These are phyloP conservation scores for Mormyrus lacerda DNA, from an alignment of 2,113 vertebrate species.

Conservation along the genomic window DNA sequence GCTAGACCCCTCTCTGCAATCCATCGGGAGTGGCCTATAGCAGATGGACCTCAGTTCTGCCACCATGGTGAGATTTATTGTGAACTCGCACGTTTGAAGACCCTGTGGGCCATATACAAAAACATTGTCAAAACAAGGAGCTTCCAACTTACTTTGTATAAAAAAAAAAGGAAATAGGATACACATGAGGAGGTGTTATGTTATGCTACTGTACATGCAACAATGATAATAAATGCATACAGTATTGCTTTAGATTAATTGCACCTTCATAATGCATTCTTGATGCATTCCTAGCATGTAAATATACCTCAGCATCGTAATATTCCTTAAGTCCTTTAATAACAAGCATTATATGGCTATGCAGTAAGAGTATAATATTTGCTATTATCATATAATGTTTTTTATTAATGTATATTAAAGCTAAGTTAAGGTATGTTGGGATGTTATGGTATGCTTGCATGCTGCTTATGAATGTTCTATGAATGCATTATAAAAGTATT, in stretches of 20 bases:
- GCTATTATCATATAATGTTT: neutral
- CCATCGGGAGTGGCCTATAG: constrained; percentile 21
- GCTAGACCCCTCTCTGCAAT: constrained; percentile 20
- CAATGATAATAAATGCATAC: neutral
- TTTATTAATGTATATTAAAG: neutral
- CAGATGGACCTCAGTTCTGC: constrained; percentile 3
- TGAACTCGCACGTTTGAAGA: neutral
- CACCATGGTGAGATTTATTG: neutral
- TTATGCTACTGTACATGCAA: neutral
- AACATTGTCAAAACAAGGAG: neutral
- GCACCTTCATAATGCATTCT: neutral
- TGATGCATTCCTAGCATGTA: neutral
- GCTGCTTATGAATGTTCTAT: neutral
- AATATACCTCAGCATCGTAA: neutral
- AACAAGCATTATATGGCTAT: neutral
- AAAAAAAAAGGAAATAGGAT: neutral
- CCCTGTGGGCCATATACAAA: neutral
- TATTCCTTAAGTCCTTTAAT: neutral
- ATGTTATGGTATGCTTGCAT: neutral
- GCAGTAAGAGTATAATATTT: neutral
- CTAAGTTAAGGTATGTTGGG: neutral
- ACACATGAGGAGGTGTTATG: neutral
- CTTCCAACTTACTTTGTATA: neutral
- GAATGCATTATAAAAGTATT: neutral
- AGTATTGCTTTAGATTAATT: neutral